Conservation (phyloP, 2,113 vertebrate genomes). For the Castor canadensis region DNA sequence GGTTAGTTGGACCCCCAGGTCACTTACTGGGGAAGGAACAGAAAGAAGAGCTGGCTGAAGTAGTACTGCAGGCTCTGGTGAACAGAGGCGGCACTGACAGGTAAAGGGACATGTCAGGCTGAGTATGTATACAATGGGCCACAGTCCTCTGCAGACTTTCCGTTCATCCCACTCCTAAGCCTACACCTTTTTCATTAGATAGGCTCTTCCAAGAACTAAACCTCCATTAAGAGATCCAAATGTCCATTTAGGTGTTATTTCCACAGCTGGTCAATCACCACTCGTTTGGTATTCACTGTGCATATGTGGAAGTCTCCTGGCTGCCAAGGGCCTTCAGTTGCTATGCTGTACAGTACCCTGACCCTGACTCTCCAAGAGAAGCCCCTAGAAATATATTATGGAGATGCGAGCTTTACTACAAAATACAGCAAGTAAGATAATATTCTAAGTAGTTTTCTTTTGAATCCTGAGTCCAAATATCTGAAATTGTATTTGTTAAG, state of each 20-base stretch:
- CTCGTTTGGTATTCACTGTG: slow-evolving; percentile 64
- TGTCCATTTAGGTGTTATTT: slow-evolving; percentile 65
- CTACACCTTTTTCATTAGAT: neutral
- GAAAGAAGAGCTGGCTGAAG: slow-evolving; percentile 3
- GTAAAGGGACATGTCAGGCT: slow-evolving; percentile 44
- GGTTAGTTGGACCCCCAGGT: slow-evolving; percentile 9
- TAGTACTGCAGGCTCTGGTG: slow-evolving; percentile 51
- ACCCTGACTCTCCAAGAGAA: slow-evolving; percentile 51
- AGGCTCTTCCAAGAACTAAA: neutral
- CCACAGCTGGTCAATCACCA: slow-evolving; percentile 42
- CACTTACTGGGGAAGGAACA: neutral
- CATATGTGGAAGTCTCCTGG: slow-evolving; percentile 40
- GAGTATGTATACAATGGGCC: neutral
- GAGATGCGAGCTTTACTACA: slow-evolving; percentile 65
- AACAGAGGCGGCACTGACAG: slow-evolving; percentile 37
- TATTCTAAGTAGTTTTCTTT: neutral
- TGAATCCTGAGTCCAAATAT: neutral
- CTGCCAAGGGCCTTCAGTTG: slow-evolving; percentile 53
- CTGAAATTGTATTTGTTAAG: neutral
- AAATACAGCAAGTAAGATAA: slow-evolving; percentile 66
- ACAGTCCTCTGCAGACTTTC: neutral
- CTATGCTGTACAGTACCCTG: slow-evolving; percentile 34
- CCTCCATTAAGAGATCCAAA: slow-evolving; percentile 8
- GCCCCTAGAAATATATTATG: slow-evolving; percentile 44
- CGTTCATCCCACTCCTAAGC: neutral